Evolutionary conservation across 1,140 invertebrate species (phyloP), one percentile per base, ranked within the genome.

Genomic region (Pteromalus puparum): DNA sequence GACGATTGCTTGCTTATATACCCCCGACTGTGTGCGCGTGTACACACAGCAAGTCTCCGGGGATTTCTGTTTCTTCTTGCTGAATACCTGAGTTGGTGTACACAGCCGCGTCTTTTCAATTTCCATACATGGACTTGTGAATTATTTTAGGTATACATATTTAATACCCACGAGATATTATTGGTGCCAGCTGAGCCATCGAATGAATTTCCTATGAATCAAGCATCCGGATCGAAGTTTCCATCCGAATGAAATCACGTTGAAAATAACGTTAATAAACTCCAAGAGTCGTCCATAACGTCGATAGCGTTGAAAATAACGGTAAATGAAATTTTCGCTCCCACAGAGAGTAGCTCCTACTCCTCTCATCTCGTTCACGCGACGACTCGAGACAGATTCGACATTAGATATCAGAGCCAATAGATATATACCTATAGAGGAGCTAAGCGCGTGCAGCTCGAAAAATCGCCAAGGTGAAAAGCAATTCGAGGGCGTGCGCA

Each of bases 391-490:
- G 53, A 3, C 53, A 61, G 53, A 61, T 61, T 61, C 53, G 53
- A 61, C 53, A n/a, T 61, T 18, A 21, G 53, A 61, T 61, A 61
- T 61, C 53, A 61, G 21, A 61, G 18, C 53, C 53, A n/a, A 61
- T 61, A 61, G 18, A 61, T 21, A 61, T 61, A n/a, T 6, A n/a
- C n/a, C n/a, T n/a, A 61, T 0, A 61, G 53, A 61, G 53, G 30
- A 34, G 30, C 18, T n/a, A n/a, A n/a, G n/a, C 53, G 53, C 53
- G 53, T 61, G 53, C 12, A 26, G 48, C 5, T n/a, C 28, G 30
- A 78, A 78, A 78, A 61, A 30, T 78, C 53, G 61, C 61, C 18
- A 65, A 65, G 26, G 15, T 53, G 48, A 65, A 78, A 78, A 78
- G 46, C 24, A 53, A 65, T 65, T 61, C 53, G 53, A 61, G 53